Base-by-base conservation (phyloP, 2,113 vertebrate species). In the Hassar affinis region DNA sequence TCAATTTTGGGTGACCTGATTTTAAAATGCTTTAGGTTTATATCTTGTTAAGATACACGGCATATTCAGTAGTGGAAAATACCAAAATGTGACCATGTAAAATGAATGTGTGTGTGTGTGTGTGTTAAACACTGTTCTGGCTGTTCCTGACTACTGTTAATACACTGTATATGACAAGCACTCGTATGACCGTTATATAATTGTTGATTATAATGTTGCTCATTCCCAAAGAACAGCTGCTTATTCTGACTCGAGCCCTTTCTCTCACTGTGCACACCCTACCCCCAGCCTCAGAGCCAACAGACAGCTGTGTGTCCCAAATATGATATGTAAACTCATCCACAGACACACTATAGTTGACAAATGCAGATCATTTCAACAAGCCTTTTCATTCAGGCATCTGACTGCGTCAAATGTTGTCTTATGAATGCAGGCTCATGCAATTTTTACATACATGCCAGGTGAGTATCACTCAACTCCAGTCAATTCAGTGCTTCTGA, bases 231-330 rank as follows among this genome's bases (percentile, higher is more conserved):
- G 84, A 69, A 78, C 84, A 86, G 18, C 79, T 84, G 78, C 51
- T 25, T 56, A 74, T 33, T 54, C 27, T 79, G 68, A 79, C 64
- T 33, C 49, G 59, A 76, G 2, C 64, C 56, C 49, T 72, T 20
- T 78, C 78, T 25, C 22, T 52, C 0, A 68, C 64, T 68, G 30
- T 79, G 83, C 51, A 38, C 56, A 75, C 75, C 76, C 62, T 66
- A 7, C 18, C 18, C 30, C 47, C 45, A 66, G 80, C 72, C 9
- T 25, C 79, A 69, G 81, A 81, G 68, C n/a, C 62, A 77, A 51
- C 52, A 72, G 82, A 35, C 89, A 86, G 82, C 82, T 88, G 84
- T 75, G 75, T 38, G 54, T 83, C 78, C 77, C 27, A 81, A 83
- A 84, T 82, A 69, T 57, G 30, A 87, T 59, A 83, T 56, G 54